phyloP scores from a whole-genome alignment of 1,140 invertebrate species.

The Mesaphorura yosii region DNA sequence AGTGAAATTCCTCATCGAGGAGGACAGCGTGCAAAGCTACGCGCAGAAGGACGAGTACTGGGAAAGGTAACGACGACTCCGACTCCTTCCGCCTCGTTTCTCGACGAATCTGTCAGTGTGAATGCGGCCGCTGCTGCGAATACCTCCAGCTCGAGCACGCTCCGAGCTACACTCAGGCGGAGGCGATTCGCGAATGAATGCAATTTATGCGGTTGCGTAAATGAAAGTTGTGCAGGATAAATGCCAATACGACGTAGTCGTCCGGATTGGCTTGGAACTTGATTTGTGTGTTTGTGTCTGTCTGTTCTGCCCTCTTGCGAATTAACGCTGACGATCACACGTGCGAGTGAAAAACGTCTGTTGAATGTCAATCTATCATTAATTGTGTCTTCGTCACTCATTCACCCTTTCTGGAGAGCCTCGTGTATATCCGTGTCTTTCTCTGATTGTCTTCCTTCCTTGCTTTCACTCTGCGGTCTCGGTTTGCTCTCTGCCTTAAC shows the following conservation, averaged over 20 bases:
- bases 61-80: conserved; percentile 70
- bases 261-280: no score
- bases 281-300: conserved; percentile 1
- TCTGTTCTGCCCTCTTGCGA: no score
- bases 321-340: no score
- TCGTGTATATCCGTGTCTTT: conserved; percentile 19
- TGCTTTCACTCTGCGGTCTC: conserved; percentile 26
- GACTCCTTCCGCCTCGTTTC: conserved; percentile 4
- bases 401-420: no score
- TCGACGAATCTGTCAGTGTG: background rate
- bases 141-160: background rate
- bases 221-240: no score
- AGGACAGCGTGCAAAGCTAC: conserved; percentile 95
- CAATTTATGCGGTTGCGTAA: no score
- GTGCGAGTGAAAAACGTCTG: no score
- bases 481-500: background rate
- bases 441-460: conserved; percentile 22
- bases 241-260: no score
- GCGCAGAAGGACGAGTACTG: conserved; percentile 93
- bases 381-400: no score
- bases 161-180: no score
- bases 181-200: no score
- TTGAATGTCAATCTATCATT: no score
- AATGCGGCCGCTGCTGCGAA: background rate
- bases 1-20: conserved; percentile 96